A percentile compares a stretch with the other conserved stretches of the same genome.
Evolutionary conservation across 2,888 invertebrate species (phyloP).

Genomic region (Acanthococcus lagerstroemiae): DNA sequence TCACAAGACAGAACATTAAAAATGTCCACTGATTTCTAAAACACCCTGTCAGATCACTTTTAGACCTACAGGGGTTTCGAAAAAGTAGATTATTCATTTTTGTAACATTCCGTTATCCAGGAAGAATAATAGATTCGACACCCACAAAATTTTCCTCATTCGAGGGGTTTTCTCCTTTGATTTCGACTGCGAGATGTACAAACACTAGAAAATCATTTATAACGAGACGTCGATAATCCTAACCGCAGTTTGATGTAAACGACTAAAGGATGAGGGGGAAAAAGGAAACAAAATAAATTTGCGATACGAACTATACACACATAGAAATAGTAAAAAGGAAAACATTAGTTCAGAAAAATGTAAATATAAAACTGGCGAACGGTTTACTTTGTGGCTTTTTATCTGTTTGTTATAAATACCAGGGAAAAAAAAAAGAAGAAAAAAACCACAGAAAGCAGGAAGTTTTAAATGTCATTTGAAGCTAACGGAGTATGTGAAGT

Average conservation of each 20-base stretch:
- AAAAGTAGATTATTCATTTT: too few relatives aligned
- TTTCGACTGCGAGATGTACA: too few relatives aligned
- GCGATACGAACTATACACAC: neutral
- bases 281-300: neutral
- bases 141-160: too few relatives aligned
- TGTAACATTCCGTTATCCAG: too few relatives aligned
- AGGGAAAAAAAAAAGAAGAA: conserved; percentile 3
- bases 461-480: conserved; percentile 30
- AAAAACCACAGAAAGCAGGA: conserved; percentile 6
- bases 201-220: conserved; percentile 2
- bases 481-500: conserved; percentile 29
- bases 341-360: conserved; percentile 25
- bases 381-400: conserved; percentile 26
- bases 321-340: conserved; percentile 8
- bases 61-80: too few relatives aligned
- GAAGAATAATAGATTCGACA: too few relatives aligned
- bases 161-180: too few relatives aligned
- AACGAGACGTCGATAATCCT: neutral
- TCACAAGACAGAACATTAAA: too few relatives aligned
- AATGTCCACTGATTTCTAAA: too few relatives aligned
- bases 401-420: conserved; percentile 12
- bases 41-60: too few relatives aligned
- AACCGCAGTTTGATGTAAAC: too few relatives aligned
- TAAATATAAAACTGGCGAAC: conserved; percentile 13
- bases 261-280: too few relatives aligned